These are phyloP conservation scores for Peucedramus taeniatus DNA, from an alignment of 2,113 vertebrate species.

Conservation along the genomic window DNA sequence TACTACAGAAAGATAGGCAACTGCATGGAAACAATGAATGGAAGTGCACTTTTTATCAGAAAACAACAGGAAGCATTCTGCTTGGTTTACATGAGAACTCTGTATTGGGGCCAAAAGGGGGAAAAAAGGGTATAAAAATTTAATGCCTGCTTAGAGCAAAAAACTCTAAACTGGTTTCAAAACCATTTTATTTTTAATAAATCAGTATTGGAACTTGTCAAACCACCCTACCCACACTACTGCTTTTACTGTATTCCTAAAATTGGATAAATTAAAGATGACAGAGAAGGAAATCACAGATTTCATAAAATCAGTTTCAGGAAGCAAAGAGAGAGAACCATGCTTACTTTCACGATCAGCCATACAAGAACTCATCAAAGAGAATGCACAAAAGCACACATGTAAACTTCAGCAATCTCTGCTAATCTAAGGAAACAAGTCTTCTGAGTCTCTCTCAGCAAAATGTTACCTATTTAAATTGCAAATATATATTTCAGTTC, in stretches of 20 bases:
- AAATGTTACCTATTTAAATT: not conserved
- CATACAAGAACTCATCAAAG: slow-evolving; percentile 52
- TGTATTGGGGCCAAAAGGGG: slow-evolving; percentile 2
- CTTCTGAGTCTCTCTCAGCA: not conserved
- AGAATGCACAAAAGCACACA: not conserved
- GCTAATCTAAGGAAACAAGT: not conserved
- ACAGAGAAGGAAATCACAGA: slow-evolving; percentile 59
- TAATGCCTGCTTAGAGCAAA: slow-evolving; percentile 20
- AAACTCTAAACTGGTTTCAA: slow-evolving; percentile 2
- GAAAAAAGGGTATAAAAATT: not conserved
- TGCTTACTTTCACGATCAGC: slow-evolving; percentile 39
- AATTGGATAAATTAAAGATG: slow-evolving; percentile 56
- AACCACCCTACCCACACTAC: not conserved
- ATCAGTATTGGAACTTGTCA: slow-evolving; percentile 12
- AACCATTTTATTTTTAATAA: slow-evolving; percentile 6
- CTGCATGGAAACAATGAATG: slow-evolving; percentile 73
- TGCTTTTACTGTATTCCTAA: slow-evolving; percentile 28
- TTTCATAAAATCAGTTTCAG: slow-evolving; percentile 53
- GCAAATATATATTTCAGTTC: not conserved
- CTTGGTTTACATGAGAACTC: slow-evolving; percentile 56
- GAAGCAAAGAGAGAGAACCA: not conserved
- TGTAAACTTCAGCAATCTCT: not conserved
- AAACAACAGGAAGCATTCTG: slow-evolving; percentile 71
- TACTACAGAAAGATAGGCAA: slow-evolving; percentile 68
- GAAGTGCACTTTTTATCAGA: slow-evolving; percentile 71